A percentile compares a stretch with the other conserved stretches of the same genome.
phyloP scores from a whole-genome alignment of 2,113 vertebrate genomes.

The Tiliqua scincoides region DNA sequence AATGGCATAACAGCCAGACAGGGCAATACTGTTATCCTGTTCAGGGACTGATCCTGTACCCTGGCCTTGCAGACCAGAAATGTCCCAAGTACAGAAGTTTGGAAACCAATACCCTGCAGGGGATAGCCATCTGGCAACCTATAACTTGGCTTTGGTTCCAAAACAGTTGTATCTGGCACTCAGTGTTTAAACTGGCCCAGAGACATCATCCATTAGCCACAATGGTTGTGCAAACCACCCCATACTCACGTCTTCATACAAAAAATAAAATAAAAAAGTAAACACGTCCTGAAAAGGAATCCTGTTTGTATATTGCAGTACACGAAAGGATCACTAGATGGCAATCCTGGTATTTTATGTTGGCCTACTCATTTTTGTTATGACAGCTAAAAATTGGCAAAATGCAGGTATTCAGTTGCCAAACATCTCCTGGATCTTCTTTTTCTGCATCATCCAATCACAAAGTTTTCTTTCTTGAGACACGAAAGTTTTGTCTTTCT shows the following conservation, averaged over 20 bases:
- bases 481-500: conserved; percentile 20
- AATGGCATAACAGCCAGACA: not conserved
- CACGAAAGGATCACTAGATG: conserved; percentile 58
- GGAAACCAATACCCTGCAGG: not conserved
- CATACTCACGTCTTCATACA: not conserved
- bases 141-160: not conserved
- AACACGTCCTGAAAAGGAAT: not conserved
- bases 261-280: not conserved
- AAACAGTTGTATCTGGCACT: not conserved
- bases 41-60: not conserved
- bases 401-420: conserved; percentile 44
- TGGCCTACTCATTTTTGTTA: not conserved
- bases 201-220: not conserved
- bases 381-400: conserved; percentile 50
- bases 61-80: not conserved
- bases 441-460: conserved; percentile 50
- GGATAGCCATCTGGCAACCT: not conserved
- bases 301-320: not conserved
- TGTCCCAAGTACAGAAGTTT: not conserved
- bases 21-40: not conserved
- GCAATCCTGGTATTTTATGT: conserved; percentile 48
- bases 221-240: not conserved
- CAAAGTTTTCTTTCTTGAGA: conserved; percentile 17
- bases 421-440: conserved; percentile 54
- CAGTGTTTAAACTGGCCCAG: not conserved